phyloP scores from a whole-genome alignment of 2,113 vertebrate species.

The Onychostruthus taczanowskii region DNA sequence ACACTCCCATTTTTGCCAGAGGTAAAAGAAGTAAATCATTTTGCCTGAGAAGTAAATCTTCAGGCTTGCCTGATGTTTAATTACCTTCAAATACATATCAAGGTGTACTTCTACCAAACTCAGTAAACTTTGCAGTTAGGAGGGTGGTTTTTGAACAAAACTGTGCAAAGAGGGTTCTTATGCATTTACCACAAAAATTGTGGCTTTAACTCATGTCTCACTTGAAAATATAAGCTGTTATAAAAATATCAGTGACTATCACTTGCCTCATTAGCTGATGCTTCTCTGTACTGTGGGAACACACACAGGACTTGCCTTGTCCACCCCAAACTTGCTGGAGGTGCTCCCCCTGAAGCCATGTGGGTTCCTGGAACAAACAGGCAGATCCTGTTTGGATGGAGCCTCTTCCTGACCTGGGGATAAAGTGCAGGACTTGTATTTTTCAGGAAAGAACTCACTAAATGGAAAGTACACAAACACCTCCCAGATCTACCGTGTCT shows the following conservation, averaged over 20 bases:
- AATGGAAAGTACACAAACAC: not conserved
- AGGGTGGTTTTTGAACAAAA: not conserved
- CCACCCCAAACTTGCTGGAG: not conserved
- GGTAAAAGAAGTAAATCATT: not conserved
- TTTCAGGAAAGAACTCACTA: not conserved
- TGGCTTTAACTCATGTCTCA: not conserved
- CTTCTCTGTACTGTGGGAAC: not conserved
- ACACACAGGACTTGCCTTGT: not conserved
- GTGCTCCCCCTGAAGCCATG: not conserved
- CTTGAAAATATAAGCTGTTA: not conserved
- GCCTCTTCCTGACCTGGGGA: not conserved
- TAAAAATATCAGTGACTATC: not conserved
- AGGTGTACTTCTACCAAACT: not conserved
- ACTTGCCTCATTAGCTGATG: not conserved
- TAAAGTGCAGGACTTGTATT: not conserved
- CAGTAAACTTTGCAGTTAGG: not conserved
- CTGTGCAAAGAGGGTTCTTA: not conserved
- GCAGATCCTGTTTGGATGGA: not conserved
- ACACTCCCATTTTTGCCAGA: not conserved
- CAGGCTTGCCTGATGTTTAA: not conserved
- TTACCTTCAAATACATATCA: not conserved
- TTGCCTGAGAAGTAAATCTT: not conserved
- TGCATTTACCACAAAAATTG: not conserved
- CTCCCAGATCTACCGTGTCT: not conserved
- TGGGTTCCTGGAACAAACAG: not conserved